phyloP scores from a whole-genome alignment of 2,888 invertebrate species.

The Acanthosepion pharaonis region DNA sequence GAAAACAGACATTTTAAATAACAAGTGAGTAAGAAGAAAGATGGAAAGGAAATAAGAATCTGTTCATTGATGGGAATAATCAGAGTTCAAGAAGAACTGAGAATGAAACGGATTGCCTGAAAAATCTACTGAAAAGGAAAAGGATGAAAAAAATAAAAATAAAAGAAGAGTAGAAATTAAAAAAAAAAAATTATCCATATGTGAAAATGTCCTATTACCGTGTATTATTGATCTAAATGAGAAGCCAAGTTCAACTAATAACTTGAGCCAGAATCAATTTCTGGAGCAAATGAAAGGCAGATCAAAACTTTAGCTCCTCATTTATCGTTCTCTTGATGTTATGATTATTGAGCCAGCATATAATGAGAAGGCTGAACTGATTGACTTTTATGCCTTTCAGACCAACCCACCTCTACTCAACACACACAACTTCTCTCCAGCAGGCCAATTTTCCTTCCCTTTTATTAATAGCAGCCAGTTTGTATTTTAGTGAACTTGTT shows the following conservation, averaged over 20 bases:
- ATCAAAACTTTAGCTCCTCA: constrained; percentile 9
- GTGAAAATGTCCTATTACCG: constrained; percentile 33
- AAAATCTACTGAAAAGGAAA: not conserved
- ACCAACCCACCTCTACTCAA: not conserved
- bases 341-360: constrained; percentile 1
- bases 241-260: constrained; percentile 20
- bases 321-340: not conserved
- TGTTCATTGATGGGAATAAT: not conserved
- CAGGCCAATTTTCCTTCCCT: not conserved
- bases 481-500: not conserved
- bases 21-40: not conserved
- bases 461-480: constrained; percentile 17
- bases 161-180: not conserved
- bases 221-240: constrained; percentile 15
- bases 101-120: not conserved
- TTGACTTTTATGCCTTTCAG: constrained; percentile 33
- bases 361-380: not conserved
- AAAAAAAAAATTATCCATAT: not conserved
- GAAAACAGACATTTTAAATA: not conserved
- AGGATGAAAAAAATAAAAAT: not conserved
- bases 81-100: not conserved
- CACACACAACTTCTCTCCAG: not conserved
- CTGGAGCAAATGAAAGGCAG: constrained; percentile 33
- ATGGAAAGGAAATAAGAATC: not conserved
- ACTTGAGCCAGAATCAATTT: constrained; percentile 18